These are phyloP conservation scores for Cheilosia grossa DNA, from an alignment of 2,888 invertebrate genomes.

Conservation along the genomic window DNA sequence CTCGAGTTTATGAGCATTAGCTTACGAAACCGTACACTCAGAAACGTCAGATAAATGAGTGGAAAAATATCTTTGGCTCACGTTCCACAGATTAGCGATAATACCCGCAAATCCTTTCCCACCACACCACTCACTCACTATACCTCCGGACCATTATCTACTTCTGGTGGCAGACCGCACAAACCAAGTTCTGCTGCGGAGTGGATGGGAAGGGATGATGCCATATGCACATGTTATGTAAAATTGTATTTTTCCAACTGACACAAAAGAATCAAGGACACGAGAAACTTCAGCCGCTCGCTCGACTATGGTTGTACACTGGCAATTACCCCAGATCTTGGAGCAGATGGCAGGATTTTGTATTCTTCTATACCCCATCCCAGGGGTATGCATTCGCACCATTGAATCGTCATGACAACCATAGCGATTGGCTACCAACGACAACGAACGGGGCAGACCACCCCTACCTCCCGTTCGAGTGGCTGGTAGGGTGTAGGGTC, in stretches of 20 bases:
- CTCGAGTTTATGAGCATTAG: constrained; percentile 27
- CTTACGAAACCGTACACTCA: constrained; percentile 20
- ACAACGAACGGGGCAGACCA: background rate
- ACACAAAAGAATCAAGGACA: constrained; percentile 69
- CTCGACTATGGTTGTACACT: constrained; percentile 16
- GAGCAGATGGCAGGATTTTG: constrained; percentile 56
- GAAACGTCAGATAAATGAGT: constrained; percentile 43
- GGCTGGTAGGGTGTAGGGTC: background rate
- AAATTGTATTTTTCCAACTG: constrained; percentile 64
- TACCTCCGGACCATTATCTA: constrained; percentile 20
- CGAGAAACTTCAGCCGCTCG: constrained; percentile 37
- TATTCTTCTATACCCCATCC: constrained; percentile 12
- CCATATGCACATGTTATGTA: constrained; percentile 62
- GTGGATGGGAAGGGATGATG: constrained; percentile 28
- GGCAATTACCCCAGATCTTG: constrained; percentile 65
- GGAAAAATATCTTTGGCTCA: constrained; percentile 41
- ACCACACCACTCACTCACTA: background rate
- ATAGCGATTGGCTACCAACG: constrained; percentile 15
- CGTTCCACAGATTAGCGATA: constrained; percentile 59
- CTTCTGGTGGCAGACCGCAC: constrained; percentile 54
- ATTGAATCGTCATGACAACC: constrained; percentile 61
- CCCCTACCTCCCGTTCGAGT: background rate
- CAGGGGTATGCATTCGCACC: constrained; percentile 29
- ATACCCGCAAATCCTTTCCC: constrained; percentile 39
- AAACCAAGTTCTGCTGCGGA: constrained; percentile 27